A percentile compares a stretch with the other conserved stretches of the same genome.
These are phyloP conservation scores for Hipposideros armiger DNA, from an alignment of 2,113 vertebrate genomes.

Conservation along the genomic window DNA sequence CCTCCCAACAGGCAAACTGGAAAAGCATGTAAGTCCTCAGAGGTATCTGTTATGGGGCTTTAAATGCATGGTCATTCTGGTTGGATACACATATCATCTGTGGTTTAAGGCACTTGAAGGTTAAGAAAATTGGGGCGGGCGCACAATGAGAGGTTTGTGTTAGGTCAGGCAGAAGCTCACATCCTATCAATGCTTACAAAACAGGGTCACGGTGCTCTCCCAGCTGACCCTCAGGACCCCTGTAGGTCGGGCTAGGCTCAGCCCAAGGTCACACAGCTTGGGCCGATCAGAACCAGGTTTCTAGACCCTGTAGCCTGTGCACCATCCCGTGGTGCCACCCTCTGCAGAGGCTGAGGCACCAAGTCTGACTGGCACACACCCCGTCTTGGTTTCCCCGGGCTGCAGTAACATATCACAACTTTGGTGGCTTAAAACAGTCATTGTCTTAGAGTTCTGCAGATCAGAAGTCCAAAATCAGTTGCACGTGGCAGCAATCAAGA, in stretches of 20 bases:
- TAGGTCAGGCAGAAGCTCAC: neutral
- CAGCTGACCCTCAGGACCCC: neutral
- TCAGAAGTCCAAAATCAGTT: neutral
- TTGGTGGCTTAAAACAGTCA: neutral
- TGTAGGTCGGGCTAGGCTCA: neutral
- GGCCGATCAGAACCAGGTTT: neutral
- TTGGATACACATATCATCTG: neutral
- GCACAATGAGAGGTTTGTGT: fast-evolving
- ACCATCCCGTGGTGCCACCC: no score
- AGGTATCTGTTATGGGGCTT: neutral
- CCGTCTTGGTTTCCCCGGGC: neutral
- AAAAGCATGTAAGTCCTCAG: neutral
- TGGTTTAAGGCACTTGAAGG: neutral
- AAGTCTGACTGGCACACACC: neutral
- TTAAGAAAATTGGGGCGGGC: no score
- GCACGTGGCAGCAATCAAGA: neutral
- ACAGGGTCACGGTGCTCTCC: neutral
- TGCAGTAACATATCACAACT: neutral
- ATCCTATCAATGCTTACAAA: neutral
- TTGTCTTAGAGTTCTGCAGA: neutral
- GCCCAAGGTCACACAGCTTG: neutral
- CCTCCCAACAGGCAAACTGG: neutral
- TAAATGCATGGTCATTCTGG: neutral
- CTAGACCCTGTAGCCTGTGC: fast-evolving
- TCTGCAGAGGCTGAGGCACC: fast-evolving